Conservation (phyloP, 1,140 invertebrate species). For the Bombus sylvicola region DNA sequence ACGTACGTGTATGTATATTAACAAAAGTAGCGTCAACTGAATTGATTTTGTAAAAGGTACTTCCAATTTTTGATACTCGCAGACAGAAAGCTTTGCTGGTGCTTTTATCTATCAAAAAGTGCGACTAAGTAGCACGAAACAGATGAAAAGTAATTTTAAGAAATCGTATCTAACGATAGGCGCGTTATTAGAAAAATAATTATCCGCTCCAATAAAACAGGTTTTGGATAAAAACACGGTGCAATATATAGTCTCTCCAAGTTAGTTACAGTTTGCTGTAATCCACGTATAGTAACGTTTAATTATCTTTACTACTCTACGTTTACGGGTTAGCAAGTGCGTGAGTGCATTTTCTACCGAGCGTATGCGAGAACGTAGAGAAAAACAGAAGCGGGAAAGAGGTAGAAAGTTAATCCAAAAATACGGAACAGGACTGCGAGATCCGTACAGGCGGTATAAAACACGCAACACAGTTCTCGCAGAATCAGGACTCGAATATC, state of each 20-base stretch:
- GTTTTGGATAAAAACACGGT: not conserved
- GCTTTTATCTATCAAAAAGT: too few relatives aligned
- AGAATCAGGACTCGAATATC: not conserved
- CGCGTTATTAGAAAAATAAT: not conserved
- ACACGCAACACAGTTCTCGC: not conserved
- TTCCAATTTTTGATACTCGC: too few relatives aligned
- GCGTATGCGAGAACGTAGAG: not conserved
- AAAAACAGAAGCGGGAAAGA: too few relatives aligned
- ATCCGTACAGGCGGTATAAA: not conserved
- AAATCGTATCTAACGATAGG: not conserved
- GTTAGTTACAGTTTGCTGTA: not conserved
- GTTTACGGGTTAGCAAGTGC: not conserved
- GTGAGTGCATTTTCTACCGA: too few relatives aligned
- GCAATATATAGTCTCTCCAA: not conserved
- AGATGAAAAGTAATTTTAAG: too few relatives aligned
- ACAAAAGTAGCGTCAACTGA: too few relatives aligned
- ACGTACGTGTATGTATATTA: too few relatives aligned
- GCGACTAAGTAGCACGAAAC: too few relatives aligned
- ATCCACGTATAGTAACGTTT: not conserved
- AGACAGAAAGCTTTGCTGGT: too few relatives aligned
- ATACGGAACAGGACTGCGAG: not conserved
- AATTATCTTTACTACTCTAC: not conserved
- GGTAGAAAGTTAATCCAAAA: not conserved
- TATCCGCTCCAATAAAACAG: not conserved
- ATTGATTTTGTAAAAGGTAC: too few relatives aligned